Conservation (phyloP, 2,888 invertebrate species). For the Drosophila greeni region DNA sequence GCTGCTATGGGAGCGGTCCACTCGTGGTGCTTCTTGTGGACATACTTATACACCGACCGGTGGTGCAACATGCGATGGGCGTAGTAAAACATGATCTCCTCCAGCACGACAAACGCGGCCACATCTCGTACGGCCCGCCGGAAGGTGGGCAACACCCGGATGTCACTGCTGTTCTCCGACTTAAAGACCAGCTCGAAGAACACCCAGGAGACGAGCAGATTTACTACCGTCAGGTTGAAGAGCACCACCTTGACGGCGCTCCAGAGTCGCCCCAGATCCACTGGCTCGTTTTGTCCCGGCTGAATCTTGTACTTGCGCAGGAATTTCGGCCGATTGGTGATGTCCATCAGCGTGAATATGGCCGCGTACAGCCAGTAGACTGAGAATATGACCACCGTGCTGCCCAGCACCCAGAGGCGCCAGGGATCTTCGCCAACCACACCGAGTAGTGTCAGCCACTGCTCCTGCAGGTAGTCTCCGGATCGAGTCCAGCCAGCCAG, state of each 20-base stretch:
- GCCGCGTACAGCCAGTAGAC: slow-evolving; percentile 87
- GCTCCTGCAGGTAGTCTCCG: slow-evolving; percentile 87
- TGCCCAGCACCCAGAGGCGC: slow-evolving; percentile 83
- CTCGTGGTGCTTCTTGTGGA: slow-evolving; percentile 92
- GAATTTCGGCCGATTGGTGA: slow-evolving; percentile 84
- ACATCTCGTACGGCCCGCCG: slow-evolving; percentile 84
- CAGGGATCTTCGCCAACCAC: slow-evolving; percentile 83
- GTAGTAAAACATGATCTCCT: slow-evolving; percentile 91
- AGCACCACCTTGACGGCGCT: slow-evolving; percentile 84
- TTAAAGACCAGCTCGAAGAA: slow-evolving; percentile 38
- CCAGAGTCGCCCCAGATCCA: slow-evolving; percentile 81
- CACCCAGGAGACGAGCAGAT: slow-evolving; percentile 81
- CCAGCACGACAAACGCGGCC: slow-evolving; percentile 84
- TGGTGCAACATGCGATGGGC: slow-evolving; percentile 89
- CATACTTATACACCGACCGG: slow-evolving; percentile 85
- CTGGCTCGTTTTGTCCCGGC: slow-evolving; percentile 87
- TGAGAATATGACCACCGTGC: slow-evolving; percentile 80
- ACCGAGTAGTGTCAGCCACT: slow-evolving; percentile 85
- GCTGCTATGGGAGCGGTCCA: slow-evolving; percentile 91
- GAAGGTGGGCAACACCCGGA: slow-evolving; percentile 85
- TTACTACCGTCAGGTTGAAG: slow-evolving; percentile 85
- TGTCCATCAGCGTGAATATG: slow-evolving; percentile 85
- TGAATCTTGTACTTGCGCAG: slow-evolving; percentile 88
- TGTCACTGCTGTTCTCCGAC: slow-evolving; percentile 76
- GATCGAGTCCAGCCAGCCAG: slow-evolving; percentile 84